Evolutionary conservation across 2,797 vertebrate genomes (phyloP).

Genomic region (Myotis daubentonii): DNA sequence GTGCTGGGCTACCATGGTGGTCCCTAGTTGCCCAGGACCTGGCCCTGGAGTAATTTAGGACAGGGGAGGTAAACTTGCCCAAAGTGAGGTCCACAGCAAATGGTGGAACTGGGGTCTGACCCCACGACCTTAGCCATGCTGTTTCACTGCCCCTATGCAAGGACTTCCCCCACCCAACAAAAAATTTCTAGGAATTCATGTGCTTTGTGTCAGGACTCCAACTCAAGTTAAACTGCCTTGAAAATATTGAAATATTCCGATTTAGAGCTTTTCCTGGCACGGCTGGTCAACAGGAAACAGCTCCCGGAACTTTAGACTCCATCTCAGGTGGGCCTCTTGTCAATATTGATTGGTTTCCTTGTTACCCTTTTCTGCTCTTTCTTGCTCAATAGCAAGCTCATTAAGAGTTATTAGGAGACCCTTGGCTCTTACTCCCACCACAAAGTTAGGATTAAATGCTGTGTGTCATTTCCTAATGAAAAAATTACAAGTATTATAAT

Average conservation of each 20-base stretch:
- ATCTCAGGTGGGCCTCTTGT: background rate
- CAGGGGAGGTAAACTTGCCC: background rate
- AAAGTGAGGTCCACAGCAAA: background rate
- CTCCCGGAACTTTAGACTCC: constrained; percentile 17
- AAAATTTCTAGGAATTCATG: background rate
- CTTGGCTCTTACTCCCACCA: background rate
- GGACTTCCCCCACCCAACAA: background rate
- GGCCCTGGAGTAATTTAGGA: background rate
- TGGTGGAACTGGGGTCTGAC: background rate
- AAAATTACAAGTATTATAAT: background rate
- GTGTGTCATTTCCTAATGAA: background rate
- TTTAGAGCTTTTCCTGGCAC: constrained; percentile 69
- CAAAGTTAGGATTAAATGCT: background rate
- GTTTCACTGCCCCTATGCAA: background rate
- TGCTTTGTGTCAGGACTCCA: background rate
- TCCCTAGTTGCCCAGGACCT: background rate
- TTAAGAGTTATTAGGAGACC: background rate
- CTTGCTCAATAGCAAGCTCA: constrained; percentile 1
- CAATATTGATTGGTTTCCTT: background rate
- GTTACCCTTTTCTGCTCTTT: background rate
- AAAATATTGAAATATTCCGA: constrained; percentile 62
- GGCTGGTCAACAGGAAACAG: background rate
- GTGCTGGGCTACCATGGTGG: background rate
- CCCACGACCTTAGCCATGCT: fast-evolving
- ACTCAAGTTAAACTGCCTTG: constrained; percentile 52